Evolutionary conservation across 1,140 invertebrate species (phyloP), one percentile per base, ranked within the genome.

Genomic region (Probaryconus sp.): DNA sequence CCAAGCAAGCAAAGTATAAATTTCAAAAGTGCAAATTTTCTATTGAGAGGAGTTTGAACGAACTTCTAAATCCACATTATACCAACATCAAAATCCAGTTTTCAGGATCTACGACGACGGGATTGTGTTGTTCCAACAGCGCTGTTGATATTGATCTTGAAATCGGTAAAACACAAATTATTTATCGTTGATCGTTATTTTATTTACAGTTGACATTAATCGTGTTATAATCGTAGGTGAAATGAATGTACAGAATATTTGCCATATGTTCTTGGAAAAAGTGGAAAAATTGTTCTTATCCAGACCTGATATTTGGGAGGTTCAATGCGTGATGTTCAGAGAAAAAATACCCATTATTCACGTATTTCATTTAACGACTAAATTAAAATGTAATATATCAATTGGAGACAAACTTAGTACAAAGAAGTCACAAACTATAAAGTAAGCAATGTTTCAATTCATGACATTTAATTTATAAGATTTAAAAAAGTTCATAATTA

Each of bases 281-380:
- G 51, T 70, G 1, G 61, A 77, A 28, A 50, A 70, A 30, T 70
- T 69, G 47, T 74, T 77, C 7, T 45, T 70, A 7, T 43, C 67
- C 9, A 61, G 58, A 7, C 31, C 71, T 6, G 50, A 68, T 9
- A 31, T 38, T 26, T 78, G 77, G 77, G 69, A 73, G 20, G 47
- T 73, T 17, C 69, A 73, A 10, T 68, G 56, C 21, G 56, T 76
- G 6, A 63, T 71, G 6, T 40, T 67, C 6, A 45, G 55, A 43
- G 48, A 76, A 3, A 35, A 61, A 42, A 88, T 89, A 1, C 90
- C 90, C 0, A 90, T 91, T 48, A 83, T 91, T n/a, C 89, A 88
- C 75, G 78, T 90, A 11, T 76, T 79, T 38, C 88, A 90, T 69
- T 73, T 61, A 2, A 64, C 64, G n/a, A 85, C 86, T 2, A 73